phyloP scores from a whole-genome alignment of 2,113 vertebrate genomes.

The human region GRCh38 chr6:131426501-131427000 shows the following conservation, averaged over 20 bases:
- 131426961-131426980: neutral
- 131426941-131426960: neutral
- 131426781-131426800: neutral
- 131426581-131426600: neutral
- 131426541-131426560: neutral
- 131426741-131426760: neutral
- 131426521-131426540: neutral
- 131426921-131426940: neutral
- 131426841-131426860: neutral
- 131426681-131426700: neutral
- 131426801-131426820: neutral
- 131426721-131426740: neutral
- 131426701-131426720: neutral
- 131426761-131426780: neutral
- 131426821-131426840: neutral
- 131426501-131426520: neutral
- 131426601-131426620: neutral
- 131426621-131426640: neutral
- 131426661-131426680: neutral
- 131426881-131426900: neutral
- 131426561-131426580: neutral
- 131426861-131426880: neutral
- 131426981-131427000: neutral
- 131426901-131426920: neutral
- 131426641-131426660: neutral